Conservation (phyloP, 23 tunicate genomes). For the Aplidium turbinatum region DNA sequence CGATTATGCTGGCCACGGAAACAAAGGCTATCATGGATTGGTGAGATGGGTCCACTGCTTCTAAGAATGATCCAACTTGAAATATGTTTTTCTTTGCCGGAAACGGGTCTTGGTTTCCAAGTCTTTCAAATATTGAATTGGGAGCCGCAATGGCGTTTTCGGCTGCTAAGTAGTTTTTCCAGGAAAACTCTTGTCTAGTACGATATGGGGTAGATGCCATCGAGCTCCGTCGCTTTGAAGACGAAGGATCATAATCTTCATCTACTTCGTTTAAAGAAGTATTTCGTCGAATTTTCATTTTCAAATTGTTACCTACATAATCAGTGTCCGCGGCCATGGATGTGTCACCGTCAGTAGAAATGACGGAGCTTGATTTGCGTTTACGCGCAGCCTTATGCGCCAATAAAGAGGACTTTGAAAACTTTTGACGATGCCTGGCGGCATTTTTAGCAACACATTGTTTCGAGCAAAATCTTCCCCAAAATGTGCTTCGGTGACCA, state of each 20-base stretch:
- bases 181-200: background rate
- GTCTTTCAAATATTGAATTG: slow-evolving; percentile 12
- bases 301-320: slow-evolving; percentile 3
- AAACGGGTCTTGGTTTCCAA: slow-evolving; percentile 21
- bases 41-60: slow-evolving; percentile 78
- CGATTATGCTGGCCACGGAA: slow-evolving; percentile 50
- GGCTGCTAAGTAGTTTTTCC: slow-evolving; percentile 52
- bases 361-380: background rate
- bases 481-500: slow-evolving; percentile 10
- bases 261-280: slow-evolving; percentile 8
- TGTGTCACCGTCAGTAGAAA: too few relatives aligned
- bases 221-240: background rate
- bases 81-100: slow-evolving; percentile 39
- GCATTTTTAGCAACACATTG: slow-evolving; percentile 55
- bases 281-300: slow-evolving; percentile 35
- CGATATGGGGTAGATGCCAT: background rate
- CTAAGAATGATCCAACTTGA: slow-evolving; percentile 51
- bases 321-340: background rate
- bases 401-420: background rate
- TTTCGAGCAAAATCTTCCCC: slow-evolving; percentile 43
- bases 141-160: slow-evolving; percentile 58
- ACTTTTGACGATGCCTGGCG: background rate
- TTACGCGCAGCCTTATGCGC: background rate
- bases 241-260: background rate
- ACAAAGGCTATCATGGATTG: slow-evolving; percentile 64